phyloP scores from a whole-genome alignment of 2,888 invertebrate genomes.

The Tigriopus californicus region DNA sequence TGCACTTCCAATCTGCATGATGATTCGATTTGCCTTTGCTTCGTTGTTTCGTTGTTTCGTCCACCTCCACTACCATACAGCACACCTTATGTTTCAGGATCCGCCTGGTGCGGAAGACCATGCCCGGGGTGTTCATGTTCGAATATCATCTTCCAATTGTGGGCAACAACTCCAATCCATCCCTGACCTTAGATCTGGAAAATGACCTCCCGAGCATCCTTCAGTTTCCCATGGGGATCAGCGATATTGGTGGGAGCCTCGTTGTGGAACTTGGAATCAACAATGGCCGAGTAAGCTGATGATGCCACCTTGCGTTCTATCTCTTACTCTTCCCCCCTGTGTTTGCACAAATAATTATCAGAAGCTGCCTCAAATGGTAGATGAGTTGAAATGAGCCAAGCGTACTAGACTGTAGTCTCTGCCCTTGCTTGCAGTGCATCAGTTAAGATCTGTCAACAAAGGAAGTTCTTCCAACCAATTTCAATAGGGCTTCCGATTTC shows the following conservation, averaged over 20 bases:
- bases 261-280: constrained; percentile 49
- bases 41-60: not conserved
- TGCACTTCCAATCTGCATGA: too few species aligned
- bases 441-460: too few species aligned
- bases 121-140: constrained; percentile 53
- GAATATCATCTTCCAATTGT: constrained; percentile 48
- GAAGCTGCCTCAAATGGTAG: too few species aligned
- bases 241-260: constrained; percentile 62
- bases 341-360: too few species aligned
- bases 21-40: too few species aligned
- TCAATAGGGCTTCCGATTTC: too few species aligned
- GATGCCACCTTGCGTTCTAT: too few species aligned
- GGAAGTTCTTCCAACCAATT: too few species aligned
- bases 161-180: constrained; percentile 42
- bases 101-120: constrained; percentile 38
- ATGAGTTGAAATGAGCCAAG: too few species aligned
- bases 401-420: too few species aligned
- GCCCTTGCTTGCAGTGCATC: too few species aligned
- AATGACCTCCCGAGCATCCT: constrained; percentile 4
- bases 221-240: constrained; percentile 1
- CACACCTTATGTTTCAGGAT: constrained; percentile 18
- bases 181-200: constrained; percentile 21
- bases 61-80: not conserved
- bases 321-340: too few species aligned
- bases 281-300: constrained; percentile 31